phyloP scores from a whole-genome alignment of 2,113 vertebrate species.

The Callipepla squamata region DNA sequence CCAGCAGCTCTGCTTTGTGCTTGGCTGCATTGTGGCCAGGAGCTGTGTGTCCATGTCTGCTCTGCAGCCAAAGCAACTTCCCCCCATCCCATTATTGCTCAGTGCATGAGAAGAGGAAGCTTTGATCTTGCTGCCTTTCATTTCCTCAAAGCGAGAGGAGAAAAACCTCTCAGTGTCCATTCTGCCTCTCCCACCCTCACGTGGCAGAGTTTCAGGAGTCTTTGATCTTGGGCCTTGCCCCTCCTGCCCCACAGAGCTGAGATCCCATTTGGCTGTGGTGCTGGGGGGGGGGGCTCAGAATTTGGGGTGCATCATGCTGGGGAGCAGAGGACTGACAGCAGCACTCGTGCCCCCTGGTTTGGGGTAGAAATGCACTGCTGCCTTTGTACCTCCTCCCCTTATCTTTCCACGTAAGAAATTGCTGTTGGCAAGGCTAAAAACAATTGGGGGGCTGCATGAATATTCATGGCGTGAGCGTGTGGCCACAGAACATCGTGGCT shows the following conservation, averaged over 20 bases:
- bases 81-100: background rate
- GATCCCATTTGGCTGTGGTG: too few relatives aligned
- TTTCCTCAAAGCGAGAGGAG: background rate
- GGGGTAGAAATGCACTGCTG: background rate
- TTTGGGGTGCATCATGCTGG: background rate
- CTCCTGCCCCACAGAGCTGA: background rate
- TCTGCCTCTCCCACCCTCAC: background rate
- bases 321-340: fast-evolving
- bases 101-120: background rate
- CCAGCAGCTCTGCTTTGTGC: background rate
- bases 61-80: background rate
- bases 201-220: too few relatives aligned
- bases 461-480: conserved; percentile 27
- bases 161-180: background rate
- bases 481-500: background rate
- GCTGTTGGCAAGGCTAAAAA: conserved; percentile 30
- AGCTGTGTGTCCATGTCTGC: background rate
- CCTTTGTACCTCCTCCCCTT: conserved; percentile 15
- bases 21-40: background rate
- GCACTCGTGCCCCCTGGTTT: fast-evolving
- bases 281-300: too few relatives aligned
- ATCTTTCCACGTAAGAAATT: background rate
- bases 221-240: background rate
- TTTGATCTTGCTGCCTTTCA: background rate
- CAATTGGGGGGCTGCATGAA: conserved; percentile 5